phyloP scores from a whole-genome alignment of 2,888 invertebrate species.

The Meiosimyza platycephala region DNA sequence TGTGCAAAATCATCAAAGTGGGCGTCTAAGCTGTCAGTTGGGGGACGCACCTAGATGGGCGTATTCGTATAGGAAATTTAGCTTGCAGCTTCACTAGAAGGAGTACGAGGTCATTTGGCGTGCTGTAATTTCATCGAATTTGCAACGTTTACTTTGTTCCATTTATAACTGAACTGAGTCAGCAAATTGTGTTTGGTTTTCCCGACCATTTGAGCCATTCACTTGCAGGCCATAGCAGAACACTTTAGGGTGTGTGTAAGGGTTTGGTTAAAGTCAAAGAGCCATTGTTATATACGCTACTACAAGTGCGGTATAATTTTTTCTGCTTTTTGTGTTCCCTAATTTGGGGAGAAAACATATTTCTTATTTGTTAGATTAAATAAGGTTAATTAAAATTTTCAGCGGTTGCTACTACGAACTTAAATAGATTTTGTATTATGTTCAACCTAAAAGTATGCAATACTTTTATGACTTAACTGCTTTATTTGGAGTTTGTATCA shows the following conservation, averaged over 20 bases:
- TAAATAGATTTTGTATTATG: too few species aligned
- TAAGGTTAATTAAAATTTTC: too few species aligned
- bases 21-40: conserved; percentile 3
- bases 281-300: not conserved
- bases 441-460: too few species aligned
- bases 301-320: too few species aligned
- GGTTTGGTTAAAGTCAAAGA: not conserved
- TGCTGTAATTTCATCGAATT: conserved; percentile 28
- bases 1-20: conserved; percentile 33
- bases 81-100: not conserved
- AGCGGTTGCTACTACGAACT: too few species aligned
- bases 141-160: conserved; percentile 28
- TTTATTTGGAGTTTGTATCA: too few species aligned
- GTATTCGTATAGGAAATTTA: not conserved
- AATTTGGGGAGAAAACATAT: too few species aligned
- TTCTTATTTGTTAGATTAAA: too few species aligned
- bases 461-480: too few species aligned
- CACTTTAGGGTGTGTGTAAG: not conserved
- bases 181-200: conserved; percentile 31
- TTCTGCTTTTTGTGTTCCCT: too few species aligned
- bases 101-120: conserved; percentile 14
- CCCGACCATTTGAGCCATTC: conserved; percentile 27
- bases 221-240: not conserved
- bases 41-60: not conserved
- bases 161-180: conserved; percentile 21